phyloP scores from a whole-genome alignment of 2,113 vertebrate genomes.

The Spilogale gracilis region DNA sequence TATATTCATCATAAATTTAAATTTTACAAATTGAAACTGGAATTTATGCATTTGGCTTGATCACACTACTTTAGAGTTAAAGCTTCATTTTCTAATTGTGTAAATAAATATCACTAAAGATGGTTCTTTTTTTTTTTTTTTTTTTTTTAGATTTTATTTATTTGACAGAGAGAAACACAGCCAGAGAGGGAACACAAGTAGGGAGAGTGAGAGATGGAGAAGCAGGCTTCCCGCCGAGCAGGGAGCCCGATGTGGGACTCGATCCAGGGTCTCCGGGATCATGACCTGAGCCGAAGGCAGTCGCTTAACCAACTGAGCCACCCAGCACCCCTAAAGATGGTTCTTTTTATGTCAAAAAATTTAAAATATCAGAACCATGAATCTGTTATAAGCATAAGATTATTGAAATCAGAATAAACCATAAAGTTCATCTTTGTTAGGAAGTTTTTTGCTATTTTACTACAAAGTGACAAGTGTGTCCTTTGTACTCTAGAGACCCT shows the following conservation, averaged over 20 bases:
- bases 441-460: neutral
- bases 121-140: neutral
- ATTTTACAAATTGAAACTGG: neutral
- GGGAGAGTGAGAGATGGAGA: no score
- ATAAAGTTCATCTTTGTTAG: neutral
- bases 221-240: no score
- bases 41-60: constrained; percentile 28
- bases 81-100: constrained; percentile 50
- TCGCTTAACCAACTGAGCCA: no score
- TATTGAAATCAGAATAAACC: neutral
- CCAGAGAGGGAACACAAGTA: no score
- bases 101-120: constrained; percentile 20
- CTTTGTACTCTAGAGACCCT: neutral
- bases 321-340: neutral
- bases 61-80: neutral
- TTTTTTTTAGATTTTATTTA: neutral
- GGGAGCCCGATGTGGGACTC: no score
- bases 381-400: neutral
- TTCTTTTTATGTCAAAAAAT: neutral
- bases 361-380: neutral
- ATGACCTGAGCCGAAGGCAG: no score
- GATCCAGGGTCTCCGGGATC: no score
- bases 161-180: no score
- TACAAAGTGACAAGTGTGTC: neutral
- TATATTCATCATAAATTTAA: neutral